Base-by-base conservation (phyloP, 2,888 invertebrate genomes). In the Cephus nigrinus region DNA sequence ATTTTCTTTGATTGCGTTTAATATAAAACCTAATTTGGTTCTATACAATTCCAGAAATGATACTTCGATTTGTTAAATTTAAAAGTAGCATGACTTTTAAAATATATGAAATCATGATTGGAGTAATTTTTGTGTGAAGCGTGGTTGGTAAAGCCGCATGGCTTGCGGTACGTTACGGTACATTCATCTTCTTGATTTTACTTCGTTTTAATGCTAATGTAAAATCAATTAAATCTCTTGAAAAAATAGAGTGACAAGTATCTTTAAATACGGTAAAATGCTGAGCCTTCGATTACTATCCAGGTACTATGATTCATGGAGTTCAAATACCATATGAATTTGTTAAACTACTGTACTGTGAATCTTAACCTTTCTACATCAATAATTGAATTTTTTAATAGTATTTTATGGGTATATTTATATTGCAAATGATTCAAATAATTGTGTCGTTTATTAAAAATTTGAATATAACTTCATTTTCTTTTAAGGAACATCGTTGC, bases 401-500 rank as follows among this genome's bases (percentile, higher is more conserved):
- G 15, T 55, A 55, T 23, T 9, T 55, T 23, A 23, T 55, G 23
- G 2, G 9, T 9, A 55, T 9, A 40, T 55, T 55, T 9, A 15
- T 23, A 55, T 9, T 55, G 23, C 55, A 23, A 55, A 55, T 55
- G 55, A 55, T 55, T 2, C 4, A 55, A 55, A 23, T 5, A 23
- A 9, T 55, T 9, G 5, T 23, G 55, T 55, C 9, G 1, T 55
- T 55, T 23, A 55, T 55, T 23, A 5, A 55, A 23, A 55, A 5
- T 55, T 23, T 23, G 0, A 55, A 23, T 55, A 55, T 55, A 55
- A 5, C 9, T 31, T 71, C 33, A 55, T 40, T 68, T 32, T 35
- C 76, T 76, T 84, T 83, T 55, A 76, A 87, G 86, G 76, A 77
- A 75, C 74, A 80, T 78, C 75, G 80, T 72, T 71, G 75, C 79